phyloP scores from a whole-genome alignment of 1,140 invertebrate species.

The Pseudomyrmex concolor region DNA sequence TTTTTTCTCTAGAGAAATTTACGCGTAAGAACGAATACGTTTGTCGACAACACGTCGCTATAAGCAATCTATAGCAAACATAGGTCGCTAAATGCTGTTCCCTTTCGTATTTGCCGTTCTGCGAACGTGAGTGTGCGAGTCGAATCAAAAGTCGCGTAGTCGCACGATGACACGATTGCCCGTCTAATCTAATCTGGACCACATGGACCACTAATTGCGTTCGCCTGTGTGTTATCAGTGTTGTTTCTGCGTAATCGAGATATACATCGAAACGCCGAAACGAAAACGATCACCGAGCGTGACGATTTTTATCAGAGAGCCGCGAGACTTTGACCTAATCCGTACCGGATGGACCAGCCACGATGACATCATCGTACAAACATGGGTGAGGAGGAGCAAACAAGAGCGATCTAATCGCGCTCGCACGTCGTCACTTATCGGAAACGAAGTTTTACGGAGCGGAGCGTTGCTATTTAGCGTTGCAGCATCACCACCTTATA shows the following conservation, averaged over 20 bases:
- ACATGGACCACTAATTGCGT: conserved; percentile 49
- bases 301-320: conserved; percentile 66
- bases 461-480: conserved; percentile 74
- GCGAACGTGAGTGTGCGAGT: not conserved
- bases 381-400: conserved; percentile 80
- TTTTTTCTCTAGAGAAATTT: too few relatives aligned
- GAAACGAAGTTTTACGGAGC: conserved; percentile 64
- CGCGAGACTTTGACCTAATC: conserved; percentile 72
- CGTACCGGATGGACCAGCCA: conserved; percentile 78
- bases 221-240: conserved; percentile 71
- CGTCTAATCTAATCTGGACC: conserved; percentile 59
- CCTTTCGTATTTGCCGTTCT: not conserved
- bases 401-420: conserved; percentile 80
- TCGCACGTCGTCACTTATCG: conserved; percentile 71
- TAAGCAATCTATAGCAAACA: not conserved
- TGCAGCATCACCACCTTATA: conserved; percentile 76
- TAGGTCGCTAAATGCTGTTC: not conserved
- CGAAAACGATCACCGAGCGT: conserved; percentile 32
- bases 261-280: not conserved
- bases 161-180: conserved; percentile 33
- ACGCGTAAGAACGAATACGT: not conserved
- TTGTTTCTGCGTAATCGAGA: conserved; percentile 34
- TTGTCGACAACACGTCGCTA: not conserved
- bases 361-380: conserved; percentile 80
- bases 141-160: conserved; percentile 15